phyloP scores from a whole-genome alignment of 2,113 vertebrate species.

The Cercocebus atys region DNA sequence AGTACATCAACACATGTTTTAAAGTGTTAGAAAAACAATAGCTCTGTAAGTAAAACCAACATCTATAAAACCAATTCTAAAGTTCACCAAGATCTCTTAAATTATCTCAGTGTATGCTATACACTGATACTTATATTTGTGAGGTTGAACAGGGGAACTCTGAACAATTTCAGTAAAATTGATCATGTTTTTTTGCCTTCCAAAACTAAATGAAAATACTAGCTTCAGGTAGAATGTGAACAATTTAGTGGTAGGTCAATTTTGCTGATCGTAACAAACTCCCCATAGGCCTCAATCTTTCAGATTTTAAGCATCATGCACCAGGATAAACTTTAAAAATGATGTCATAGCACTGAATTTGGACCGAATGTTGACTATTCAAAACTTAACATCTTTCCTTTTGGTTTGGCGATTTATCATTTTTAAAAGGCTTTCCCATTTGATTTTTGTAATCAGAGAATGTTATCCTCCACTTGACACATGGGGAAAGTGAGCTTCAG shows the following conservation, averaged over 20 bases:
- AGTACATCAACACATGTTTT: background rate
- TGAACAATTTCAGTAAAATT: background rate
- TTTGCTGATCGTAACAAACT: background rate
- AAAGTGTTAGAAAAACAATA: background rate
- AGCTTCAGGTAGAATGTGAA: background rate
- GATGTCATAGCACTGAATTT: background rate
- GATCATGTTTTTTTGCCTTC: background rate
- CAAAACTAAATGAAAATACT: conserved; percentile 21
- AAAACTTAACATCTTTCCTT: background rate
- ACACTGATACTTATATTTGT: background rate
- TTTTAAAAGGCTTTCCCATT: background rate
- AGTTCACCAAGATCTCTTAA: background rate
- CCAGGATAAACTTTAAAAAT: background rate
- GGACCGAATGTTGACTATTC: background rate
- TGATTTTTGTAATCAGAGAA: background rate
- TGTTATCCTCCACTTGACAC: background rate
- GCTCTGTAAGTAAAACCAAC: background rate
- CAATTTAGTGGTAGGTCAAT: background rate
- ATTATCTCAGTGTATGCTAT: background rate
- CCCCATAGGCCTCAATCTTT: background rate
- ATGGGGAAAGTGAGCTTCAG: background rate
- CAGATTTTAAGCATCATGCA: background rate
- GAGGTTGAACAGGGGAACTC: background rate
- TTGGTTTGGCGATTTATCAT: background rate
- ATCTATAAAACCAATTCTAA: background rate